Evolutionary conservation across 2,113 vertebrate genomes (phyloP).

Genomic region (Actinemys pallida): DNA sequence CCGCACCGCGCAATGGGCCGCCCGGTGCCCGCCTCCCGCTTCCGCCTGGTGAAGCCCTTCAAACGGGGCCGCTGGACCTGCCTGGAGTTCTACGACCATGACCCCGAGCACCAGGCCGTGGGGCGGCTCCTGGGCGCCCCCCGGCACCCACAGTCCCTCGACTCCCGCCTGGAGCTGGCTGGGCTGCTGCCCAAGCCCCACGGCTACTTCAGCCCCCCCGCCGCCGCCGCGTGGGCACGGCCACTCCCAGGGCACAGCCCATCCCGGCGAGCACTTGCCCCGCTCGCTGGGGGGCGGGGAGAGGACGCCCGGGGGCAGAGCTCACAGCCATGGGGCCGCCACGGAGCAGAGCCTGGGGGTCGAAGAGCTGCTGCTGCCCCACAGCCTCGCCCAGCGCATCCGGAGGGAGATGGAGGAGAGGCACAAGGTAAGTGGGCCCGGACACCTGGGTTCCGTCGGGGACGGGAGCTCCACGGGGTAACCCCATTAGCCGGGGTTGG

Average conservation of each 20-base stretch:
- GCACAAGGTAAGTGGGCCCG: slow-evolving; percentile 55
- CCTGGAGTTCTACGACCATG: slow-evolving; percentile 82
- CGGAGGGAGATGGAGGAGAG: slow-evolving; percentile 59
- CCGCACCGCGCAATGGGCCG: not conserved
- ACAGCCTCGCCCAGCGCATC: not conserved
- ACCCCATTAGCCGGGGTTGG: too few relatives aligned
- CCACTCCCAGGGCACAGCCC: slow-evolving; percentile 53
- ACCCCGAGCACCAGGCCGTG: slow-evolving; percentile 70
- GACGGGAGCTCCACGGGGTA: not conserved
- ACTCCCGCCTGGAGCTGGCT: slow-evolving; percentile 80
- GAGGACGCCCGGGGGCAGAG: not conserved
- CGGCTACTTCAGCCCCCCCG: not conserved
- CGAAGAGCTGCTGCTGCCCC: not conserved
- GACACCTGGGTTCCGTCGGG: not conserved
- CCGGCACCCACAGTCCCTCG: slow-evolving; percentile 85
- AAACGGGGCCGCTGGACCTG: slow-evolving; percentile 89
- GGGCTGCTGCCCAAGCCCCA: slow-evolving; percentile 47
- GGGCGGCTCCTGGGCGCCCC: slow-evolving; percentile 79
- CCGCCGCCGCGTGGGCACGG: slow-evolving; percentile 24
- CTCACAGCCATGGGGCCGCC: too few relatives aligned
- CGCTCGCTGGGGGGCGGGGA: slow-evolving; percentile 55
- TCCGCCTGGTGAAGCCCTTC: slow-evolving; percentile 87
- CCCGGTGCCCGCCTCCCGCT: slow-evolving; percentile 75
- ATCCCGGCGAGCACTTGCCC: slow-evolving; percentile 23
- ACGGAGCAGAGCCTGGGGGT: not conserved